phyloP scores from a whole-genome alignment of 2,113 vertebrate genomes.

The Prunella himalayana region DNA sequence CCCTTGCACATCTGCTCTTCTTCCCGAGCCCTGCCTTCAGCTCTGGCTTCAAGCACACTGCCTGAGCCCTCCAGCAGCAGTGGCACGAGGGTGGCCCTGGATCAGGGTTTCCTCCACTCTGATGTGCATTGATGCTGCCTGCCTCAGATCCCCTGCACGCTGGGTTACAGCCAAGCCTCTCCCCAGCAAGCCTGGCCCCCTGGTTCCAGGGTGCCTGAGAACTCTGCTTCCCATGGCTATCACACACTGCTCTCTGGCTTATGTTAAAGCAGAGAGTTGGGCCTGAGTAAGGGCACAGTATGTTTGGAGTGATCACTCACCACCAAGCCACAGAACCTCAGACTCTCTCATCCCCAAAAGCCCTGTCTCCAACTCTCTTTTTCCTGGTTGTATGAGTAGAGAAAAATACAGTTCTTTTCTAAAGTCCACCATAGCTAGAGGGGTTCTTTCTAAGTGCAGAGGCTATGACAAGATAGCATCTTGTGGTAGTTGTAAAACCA shows the following conservation, averaged over 20 bases:
- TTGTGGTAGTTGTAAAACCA: neutral
- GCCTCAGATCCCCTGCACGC: neutral
- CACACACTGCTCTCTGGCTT: neutral
- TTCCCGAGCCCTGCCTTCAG: neutral
- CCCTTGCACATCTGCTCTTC: neutral
- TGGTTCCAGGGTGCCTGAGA: neutral
- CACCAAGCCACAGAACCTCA: neutral
- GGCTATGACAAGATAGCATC: neutral
- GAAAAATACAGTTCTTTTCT: neutral
- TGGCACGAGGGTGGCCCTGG: neutral
- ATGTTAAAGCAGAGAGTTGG: accelerated
- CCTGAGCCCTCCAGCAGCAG: neutral
- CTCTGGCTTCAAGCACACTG: neutral
- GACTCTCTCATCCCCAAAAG: neutral
- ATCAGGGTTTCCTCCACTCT: neutral
- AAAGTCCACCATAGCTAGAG: neutral
- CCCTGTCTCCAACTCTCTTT: neutral
- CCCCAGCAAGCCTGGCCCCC: neutral
- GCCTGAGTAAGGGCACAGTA: neutral
- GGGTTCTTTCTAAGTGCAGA: neutral
- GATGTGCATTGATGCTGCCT: neutral
- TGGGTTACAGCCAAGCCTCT: neutral
- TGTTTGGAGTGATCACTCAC: neutral
- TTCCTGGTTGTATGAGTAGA: neutral
- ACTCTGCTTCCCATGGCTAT: neutral